Percentiles rank a stretch among this genome's conserved stretches.
Conservation (phyloP, 2,797 vertebrate genomes). For the Pseudochirops cupreus region DNA sequence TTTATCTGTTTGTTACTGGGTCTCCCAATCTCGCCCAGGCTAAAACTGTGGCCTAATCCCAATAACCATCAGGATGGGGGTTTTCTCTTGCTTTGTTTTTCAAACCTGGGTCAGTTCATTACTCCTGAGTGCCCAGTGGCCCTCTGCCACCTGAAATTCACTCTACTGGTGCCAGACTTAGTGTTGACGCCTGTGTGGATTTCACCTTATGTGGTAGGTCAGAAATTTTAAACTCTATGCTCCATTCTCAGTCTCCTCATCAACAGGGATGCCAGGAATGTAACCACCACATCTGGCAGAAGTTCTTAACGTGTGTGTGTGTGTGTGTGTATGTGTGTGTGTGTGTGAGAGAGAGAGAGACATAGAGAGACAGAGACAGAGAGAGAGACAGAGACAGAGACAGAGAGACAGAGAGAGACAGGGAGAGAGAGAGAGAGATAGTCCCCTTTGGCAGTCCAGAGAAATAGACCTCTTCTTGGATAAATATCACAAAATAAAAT, state of each 20-base stretch:
- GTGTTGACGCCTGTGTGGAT: not conserved
- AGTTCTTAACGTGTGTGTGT: not conserved
- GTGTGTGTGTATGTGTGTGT: too few species aligned
- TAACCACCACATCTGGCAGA: not conserved
- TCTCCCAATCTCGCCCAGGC: not conserved
- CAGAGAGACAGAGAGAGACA: too few species aligned
- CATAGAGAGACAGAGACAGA: too few species aligned
- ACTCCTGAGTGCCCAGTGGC: not conserved
- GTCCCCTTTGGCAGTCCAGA: not conserved
- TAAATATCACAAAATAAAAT: not conserved
- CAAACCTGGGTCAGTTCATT: not conserved
- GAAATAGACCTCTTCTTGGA: not conserved
- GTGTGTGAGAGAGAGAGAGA: too few species aligned
- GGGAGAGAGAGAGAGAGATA: not conserved
- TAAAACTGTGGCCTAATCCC: not conserved
- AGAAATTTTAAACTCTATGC: not conserved
- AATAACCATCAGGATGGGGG: not conserved
- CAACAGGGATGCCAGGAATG: not conserved
- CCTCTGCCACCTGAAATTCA: not conserved
- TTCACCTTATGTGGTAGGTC: not conserved
- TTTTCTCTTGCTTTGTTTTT: not conserved
- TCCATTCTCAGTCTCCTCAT: not conserved
- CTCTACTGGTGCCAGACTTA: not conserved
- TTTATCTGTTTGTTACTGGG: not conserved
- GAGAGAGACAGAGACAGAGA: too few species aligned